Base-by-base conservation (phyloP, 2,113 vertebrate species). In the Dunckerocampus dactyliophorus region DNA sequence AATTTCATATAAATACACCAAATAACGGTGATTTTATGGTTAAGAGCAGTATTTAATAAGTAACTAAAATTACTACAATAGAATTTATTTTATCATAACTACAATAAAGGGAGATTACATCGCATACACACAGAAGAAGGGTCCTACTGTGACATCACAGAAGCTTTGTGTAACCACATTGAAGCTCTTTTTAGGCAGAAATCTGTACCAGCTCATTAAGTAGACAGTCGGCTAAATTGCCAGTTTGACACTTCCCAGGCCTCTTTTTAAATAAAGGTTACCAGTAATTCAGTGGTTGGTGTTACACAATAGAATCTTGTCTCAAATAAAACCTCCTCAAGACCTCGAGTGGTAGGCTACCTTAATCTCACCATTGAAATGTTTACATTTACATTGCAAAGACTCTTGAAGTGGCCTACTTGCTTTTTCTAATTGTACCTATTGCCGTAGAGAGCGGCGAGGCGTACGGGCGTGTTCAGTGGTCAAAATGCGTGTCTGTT, bases 81-180 rank as follows among this genome's bases (percentile, higher is more conserved):
- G n/a, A n/a, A n/a, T 37, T 37, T 8, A 37, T 37, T 6, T 37
- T 37, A 37, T 37, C 39, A 16, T n/a, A 37, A 19, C 28, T 37
- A 19, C n/a, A 0, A 55, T 39, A 16, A 37, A 37, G 31, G 11
- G n/a, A 39, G 11, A 5, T 2, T 43, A 43, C 12, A 14, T 43
- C 13, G 13, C 39, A 28, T 28, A 52, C 15, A 31, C 22, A 31
- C 51, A 16, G 24, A 53, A 28, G 16, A 53, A 28, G 51, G 28
- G 24, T 54, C 17, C 52, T 15, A 15, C 42, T 56, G 54, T 56
- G 54, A 56, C 54, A 56, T 56, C 54, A 56, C 37, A 56, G 31
- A 56, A 42, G n/a, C 54, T 21, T 2, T 13, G 31, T 21, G 34
- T 21, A 56, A 8, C 54, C 3, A 37, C 12, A 10, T 7, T n/a